Evolutionary conservation across 2,797 vertebrate species (phyloP).

Genomic region (Oreochromis mossambicus): DNA sequence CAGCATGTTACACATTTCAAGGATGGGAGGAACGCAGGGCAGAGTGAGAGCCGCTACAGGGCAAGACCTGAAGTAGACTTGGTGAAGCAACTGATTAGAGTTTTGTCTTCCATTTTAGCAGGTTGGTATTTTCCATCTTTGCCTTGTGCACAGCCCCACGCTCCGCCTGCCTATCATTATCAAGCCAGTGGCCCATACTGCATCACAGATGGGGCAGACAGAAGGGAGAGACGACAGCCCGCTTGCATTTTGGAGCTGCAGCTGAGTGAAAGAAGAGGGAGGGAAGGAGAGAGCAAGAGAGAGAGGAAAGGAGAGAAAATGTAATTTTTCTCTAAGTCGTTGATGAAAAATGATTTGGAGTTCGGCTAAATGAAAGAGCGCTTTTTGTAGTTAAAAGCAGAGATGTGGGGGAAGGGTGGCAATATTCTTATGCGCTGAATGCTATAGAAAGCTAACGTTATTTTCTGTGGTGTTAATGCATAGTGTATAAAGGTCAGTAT

Average conservation of each 20-base stretch:
- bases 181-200: constrained; percentile 71
- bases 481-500: neutral
- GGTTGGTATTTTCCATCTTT: constrained; percentile 17
- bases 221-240: constrained; percentile 74
- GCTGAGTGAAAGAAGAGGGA: constrained; percentile 64
- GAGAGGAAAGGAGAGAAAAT: constrained; percentile 25
- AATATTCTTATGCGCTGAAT: neutral
- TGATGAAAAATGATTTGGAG: constrained; percentile 10
- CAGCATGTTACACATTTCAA: constrained; percentile 32
- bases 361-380: constrained; percentile 13
- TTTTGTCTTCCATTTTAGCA: constrained; percentile 42
- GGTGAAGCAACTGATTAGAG: constrained; percentile 20
- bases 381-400: neutral
- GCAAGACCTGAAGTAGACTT: constrained; percentile 28
- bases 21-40: neutral
- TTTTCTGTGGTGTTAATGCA: neutral
- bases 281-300: constrained; percentile 17
- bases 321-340: constrained; percentile 37
- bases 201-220: constrained; percentile 80
- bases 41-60: constrained; percentile 17
- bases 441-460: neutral
- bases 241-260: constrained; percentile 73
- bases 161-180: constrained; percentile 60
- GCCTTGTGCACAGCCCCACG: constrained; percentile 33
- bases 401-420: neutral